Base-by-base conservation (phyloP, 2,797 vertebrate species). In the Vespertilio murinus region DNA sequence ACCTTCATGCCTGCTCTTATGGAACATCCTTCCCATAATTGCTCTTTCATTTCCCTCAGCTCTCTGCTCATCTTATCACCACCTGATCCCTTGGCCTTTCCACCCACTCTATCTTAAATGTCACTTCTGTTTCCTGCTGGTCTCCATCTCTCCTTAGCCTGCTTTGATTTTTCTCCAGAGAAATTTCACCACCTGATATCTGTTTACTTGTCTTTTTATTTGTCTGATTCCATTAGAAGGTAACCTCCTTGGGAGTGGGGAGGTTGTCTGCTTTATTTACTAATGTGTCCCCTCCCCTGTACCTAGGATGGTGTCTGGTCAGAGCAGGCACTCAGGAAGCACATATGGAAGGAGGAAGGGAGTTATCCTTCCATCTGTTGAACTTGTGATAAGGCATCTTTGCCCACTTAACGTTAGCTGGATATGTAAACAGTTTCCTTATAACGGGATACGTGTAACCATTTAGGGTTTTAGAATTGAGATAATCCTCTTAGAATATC, bases 141-240 rank as follows among this genome's bases (percentile, higher is more conserved):
- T n/a, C 18, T 40, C 86, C 8, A 0, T 38, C 17, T 79, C 30
- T 25, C 6, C 25, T 59, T 30, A 23, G 1, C 10, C 40, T 89
- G 65, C 83, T 94, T 81, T 91, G 77, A 45, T 65, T 81, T 95
- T 95, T 84, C 47, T 59, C 8, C 16, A 47, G 80, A 86, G 35
- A 42, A 71, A 28, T 40, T 65, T 25, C 28, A 42, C 5, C 35
- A 25, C 49, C 30, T 22, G 14, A 40, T 35, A 22, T 10, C 1
- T 18, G 7, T 42, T 89, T 69, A 42, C 35, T 69, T 13, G 3
- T 33, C 65, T 61, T 6, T 83, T 30, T 54, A 40, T 69, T 49
- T 59, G 0, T 52, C 64, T 54, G 17, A 8, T 65, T 81, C 18
- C 56, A n/a, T 25, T 52, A 61, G 49, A 49, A 59, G 11, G 71